A percentile compares a stretch with the other conserved stretches of the same genome.
Conservation (phyloP, 2,797 vertebrate species). For the Vipera ursinii region DNA sequence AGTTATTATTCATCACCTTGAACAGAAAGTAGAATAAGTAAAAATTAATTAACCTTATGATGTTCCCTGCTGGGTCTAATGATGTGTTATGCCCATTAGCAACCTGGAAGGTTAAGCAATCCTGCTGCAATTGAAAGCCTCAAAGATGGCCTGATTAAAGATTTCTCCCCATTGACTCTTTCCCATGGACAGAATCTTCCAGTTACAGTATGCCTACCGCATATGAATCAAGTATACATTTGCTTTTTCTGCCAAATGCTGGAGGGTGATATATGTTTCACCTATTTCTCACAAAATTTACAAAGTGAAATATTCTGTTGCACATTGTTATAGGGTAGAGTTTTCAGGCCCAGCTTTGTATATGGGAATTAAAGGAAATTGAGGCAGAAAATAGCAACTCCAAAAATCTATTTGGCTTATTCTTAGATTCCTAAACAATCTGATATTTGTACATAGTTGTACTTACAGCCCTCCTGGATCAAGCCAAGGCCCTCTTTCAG, state of each 20-base stretch:
- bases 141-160: not conserved
- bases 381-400: not conserved
- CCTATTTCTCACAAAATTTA: not conserved
- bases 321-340: not conserved
- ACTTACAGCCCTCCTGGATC: not conserved
- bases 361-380: not conserved
- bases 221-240: not conserved
- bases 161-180: not conserved
- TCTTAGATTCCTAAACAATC: not conserved
- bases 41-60: not conserved
- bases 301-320: not conserved
- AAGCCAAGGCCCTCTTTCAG: not conserved
- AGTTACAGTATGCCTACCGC: not conserved
- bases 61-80: not conserved
- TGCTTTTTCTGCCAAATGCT: not conserved
- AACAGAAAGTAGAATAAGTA: not conserved
- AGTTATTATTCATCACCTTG: constrained; percentile 4
- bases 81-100: not conserved
- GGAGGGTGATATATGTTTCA: not conserved
- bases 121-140: not conserved
- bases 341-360: not conserved
- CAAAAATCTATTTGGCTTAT: not conserved
- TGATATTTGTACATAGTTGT: not conserved
- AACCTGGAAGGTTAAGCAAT: constrained; percentile 1
- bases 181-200: not conserved